These are phyloP conservation scores for Drosophila athabasca DNA, from an alignment of 1,140 invertebrate species.

Conservation along the genomic window DNA sequence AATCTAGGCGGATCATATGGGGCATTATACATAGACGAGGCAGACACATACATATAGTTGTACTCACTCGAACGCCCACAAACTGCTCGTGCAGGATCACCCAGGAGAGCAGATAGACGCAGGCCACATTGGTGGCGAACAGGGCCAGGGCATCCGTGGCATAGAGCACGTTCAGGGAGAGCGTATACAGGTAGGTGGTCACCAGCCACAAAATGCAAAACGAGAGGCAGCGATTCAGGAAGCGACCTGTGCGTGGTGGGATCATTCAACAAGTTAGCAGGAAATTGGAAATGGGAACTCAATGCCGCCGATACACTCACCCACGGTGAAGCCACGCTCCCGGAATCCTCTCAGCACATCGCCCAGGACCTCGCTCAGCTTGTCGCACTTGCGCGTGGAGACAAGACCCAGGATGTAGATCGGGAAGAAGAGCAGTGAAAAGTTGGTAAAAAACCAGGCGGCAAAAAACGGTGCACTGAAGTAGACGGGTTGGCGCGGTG, in stretches of 20 bases:
- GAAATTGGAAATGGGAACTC: not conserved
- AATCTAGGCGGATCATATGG: slow-evolving; percentile 87
- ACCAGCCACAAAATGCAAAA: slow-evolving; percentile 96
- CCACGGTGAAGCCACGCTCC: slow-evolving; percentile 93
- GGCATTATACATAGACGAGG: not conserved
- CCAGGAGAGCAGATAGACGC: slow-evolving; percentile 97
- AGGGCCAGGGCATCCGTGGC: slow-evolving; percentile 96
- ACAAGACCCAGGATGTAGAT: slow-evolving; percentile 91
- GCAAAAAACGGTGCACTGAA: slow-evolving; percentile 95
- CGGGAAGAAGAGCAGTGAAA: slow-evolving; percentile 95
- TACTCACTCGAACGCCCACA: slow-evolving; percentile 95
- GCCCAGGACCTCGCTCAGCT: slow-evolving; percentile 89
- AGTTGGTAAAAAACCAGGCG: slow-evolving; percentile 97
- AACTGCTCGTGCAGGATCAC: slow-evolving; percentile 98
- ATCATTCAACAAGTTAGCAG: too few species aligned
- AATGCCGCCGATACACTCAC: slow-evolving; percentile 83
- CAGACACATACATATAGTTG: too few species aligned
- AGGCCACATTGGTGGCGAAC: slow-evolving; percentile 96
- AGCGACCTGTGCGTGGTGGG: slow-evolving; percentile 86
- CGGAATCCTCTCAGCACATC: slow-evolving; percentile 92
- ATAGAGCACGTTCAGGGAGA: slow-evolving; percentile 92
- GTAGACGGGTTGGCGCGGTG: slow-evolving; percentile 70
- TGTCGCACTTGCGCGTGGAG: slow-evolving; percentile 89
- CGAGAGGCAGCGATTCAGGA: slow-evolving; percentile 92
- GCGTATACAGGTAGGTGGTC: slow-evolving; percentile 96